Evolutionary conservation across 2,888 invertebrate genomes (phyloP), one percentile per base, ranked within the genome.

Genomic region (Luffia ferchaultella): DNA sequence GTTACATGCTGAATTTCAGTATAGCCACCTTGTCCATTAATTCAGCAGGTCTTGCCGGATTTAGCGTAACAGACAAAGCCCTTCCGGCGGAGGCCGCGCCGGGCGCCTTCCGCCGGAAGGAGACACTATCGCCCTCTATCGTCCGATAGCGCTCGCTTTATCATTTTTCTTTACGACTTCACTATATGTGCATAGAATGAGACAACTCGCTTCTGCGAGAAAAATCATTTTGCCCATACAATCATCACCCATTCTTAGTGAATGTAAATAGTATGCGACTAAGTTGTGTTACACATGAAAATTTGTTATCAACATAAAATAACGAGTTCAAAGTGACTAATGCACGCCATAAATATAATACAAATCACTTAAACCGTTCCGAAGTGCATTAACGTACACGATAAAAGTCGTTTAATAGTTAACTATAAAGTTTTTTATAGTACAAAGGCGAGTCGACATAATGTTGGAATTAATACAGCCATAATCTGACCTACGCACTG

Each of bases 401-500:
- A 12, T 30, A 30, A 30, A 30, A 30, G 5, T 30, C 30, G 12
- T 30, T 30, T 30, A 12, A 30, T 30, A 12, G 30, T 30, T 30
- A 3, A 30, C 30, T 30, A 30, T n/a, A n/a, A 30, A 30, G 12
- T 12, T 30, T 30, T 30, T 30, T 30, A 30, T 30, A 7, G 30
- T 30, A 30, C 12, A 12, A 30, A 30, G 12, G 30, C 30, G 30
- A 30, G 30, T 12, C 5, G 30, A 12, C 30, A 30, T 30, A 30
- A 30, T 12, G 30, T 30, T 12, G 2, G 9, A 43, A 16, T 49
- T 43, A 49, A 49, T 49, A 43, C 43, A 43, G 48, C 18, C 16
- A 43, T 49, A 49, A 49, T 49, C 49, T 43, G 42, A 17, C 41
- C 17, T 47, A 47, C 47, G 40, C 47, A 18, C 20, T 48, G 15